Evolutionary conservation across 2,888 invertebrate species (phyloP).

Genomic region (Lacanobia wlatinum): DNA sequence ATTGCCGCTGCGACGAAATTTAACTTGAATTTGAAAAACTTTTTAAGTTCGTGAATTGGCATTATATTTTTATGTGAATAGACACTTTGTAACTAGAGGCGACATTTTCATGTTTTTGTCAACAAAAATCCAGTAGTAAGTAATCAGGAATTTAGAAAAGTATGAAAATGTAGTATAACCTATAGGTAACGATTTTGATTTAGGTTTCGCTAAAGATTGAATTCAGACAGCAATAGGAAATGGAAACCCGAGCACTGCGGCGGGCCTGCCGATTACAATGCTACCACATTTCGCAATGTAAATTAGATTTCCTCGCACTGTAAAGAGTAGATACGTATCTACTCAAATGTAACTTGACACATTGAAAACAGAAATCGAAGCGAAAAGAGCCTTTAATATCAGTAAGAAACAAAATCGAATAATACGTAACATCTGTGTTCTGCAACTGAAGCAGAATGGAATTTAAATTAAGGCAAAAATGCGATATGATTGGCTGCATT

Average conservation of each 20-base stretch:
- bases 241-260: slow-evolving; percentile 7
- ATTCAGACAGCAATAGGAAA: slow-evolving; percentile 25
- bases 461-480: slow-evolving; percentile 3
- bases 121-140: not conserved
- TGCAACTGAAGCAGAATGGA: not conserved
- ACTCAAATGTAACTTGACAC: not conserved
- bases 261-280: slow-evolving; percentile 19
- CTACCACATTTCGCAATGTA: slow-evolving; percentile 16
- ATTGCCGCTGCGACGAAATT: too few species aligned
- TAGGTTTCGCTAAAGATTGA: slow-evolving; percentile 2
- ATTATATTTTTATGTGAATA: not conserved
- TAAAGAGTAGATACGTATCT: not conserved
- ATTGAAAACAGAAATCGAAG: slow-evolving; percentile 19
- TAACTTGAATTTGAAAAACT: too few species aligned
- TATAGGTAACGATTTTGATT: not conserved
- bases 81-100: not conserved
- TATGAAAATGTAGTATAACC: not conserved
- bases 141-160: not conserved
- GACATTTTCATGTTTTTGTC: not conserved
- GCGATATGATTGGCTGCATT: not conserved
- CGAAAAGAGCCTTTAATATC: not conserved
- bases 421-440: not conserved
- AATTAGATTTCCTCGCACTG: slow-evolving; percentile 15
- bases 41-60: too few species aligned
- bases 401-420: not conserved